phyloP scores from a whole-genome alignment of 1,140 invertebrate genomes.

The Eciton burchellii region DNA sequence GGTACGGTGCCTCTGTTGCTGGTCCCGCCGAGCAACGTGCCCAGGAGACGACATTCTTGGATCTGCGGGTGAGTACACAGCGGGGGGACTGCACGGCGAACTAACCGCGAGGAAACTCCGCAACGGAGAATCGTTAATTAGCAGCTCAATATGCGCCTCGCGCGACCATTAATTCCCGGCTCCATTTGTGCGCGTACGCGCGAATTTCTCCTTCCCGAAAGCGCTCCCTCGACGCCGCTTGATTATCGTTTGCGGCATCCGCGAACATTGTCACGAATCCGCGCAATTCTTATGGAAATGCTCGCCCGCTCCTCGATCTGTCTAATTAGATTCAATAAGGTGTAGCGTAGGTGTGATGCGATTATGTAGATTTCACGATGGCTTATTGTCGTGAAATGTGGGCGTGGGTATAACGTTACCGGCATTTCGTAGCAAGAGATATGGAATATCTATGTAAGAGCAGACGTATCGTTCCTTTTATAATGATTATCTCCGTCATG shows the following conservation, averaged over 20 bases:
- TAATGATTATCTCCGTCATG: not conserved
- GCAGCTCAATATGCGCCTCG: constrained; percentile 36
- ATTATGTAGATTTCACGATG: constrained; percentile 27
- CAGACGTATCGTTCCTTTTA: not conserved
- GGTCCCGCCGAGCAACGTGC: constrained; percentile 81
- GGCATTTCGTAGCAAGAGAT: not conserved
- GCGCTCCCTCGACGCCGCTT: not conserved
- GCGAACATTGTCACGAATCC: not conserved
- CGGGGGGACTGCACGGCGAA: not conserved
- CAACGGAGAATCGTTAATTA: constrained; percentile 46
- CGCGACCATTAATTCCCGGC: not conserved
- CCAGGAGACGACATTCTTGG: constrained; percentile 84
- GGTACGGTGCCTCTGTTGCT: constrained; percentile 80
- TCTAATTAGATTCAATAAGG: constrained; percentile 21
- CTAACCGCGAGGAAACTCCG: not conserved
- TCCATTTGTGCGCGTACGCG: not conserved
- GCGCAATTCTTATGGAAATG: not conserved
- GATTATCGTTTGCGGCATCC: not conserved
- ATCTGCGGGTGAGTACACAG: constrained; percentile 83
- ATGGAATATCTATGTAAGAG: not conserved
- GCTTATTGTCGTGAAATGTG: constrained; percentile 22
- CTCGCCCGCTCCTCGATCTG: not conserved
- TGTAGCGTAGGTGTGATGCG: not conserved
- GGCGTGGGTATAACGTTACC: not conserved
- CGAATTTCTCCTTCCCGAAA: not conserved